phyloP scores from a whole-genome alignment of 2,113 vertebrate species.

The Pimephales promelas region DNA sequence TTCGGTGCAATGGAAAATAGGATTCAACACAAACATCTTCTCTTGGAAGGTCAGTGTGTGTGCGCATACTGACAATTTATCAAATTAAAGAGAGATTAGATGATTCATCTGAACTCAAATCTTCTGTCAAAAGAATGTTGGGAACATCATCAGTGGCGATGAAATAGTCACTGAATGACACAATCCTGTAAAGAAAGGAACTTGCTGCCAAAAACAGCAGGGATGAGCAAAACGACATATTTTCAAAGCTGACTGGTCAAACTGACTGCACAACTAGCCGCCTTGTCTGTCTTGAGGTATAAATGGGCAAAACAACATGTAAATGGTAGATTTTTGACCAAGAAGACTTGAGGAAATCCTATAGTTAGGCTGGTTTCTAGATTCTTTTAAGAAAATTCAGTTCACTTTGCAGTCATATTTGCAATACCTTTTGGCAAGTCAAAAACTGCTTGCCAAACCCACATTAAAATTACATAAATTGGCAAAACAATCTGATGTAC shows the following conservation, averaged over 20 bases:
- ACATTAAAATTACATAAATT: not conserved
- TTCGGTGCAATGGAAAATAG: not conserved
- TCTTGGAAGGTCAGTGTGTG: slow-evolving; percentile 1
- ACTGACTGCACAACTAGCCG: not conserved
- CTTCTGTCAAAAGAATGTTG: not conserved
- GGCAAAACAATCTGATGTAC: not conserved
- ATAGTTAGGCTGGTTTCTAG: not conserved
- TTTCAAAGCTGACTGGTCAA: not conserved
- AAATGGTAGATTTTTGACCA: not conserved
- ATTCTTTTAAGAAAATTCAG: not conserved
- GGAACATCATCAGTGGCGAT: not conserved
- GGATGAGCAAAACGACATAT: not conserved
- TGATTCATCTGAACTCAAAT: not conserved
- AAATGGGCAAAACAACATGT: not conserved
- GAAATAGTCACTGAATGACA: not conserved
- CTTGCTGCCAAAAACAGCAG: not conserved
- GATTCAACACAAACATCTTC: not conserved
- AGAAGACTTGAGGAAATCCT: not conserved
- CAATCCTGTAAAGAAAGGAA: not conserved
- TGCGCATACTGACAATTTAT: not conserved
- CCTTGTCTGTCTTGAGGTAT: not conserved
- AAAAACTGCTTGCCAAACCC: not conserved
- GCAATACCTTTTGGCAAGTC: not conserved
- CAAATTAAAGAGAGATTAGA: slow-evolving; percentile 8
- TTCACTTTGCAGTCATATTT: not conserved